A percentile compares a stretch with the other conserved stretches of the same genome.
phyloP scores from a whole-genome alignment of 2,113 vertebrate genomes.

The Orcinus orca region DNA sequence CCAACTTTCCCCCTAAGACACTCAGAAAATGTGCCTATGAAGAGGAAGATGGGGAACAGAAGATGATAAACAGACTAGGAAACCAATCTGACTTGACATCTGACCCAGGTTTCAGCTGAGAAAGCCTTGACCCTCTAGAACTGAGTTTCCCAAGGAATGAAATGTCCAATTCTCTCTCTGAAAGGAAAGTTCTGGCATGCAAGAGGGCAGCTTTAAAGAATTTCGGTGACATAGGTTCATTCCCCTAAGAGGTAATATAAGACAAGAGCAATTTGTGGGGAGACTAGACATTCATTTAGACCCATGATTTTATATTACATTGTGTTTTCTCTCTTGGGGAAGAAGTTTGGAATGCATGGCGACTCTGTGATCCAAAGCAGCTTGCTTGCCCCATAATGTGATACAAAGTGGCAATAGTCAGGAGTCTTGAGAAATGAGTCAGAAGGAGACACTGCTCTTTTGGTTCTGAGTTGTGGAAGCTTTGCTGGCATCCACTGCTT shows the following conservation, averaged over 20 bases:
- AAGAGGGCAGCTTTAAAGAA: not conserved
- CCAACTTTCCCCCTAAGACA: not conserved
- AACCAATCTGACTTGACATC: not conserved
- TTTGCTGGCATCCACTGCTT: not conserved
- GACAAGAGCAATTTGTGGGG: not conserved
- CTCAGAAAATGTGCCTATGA: not conserved
- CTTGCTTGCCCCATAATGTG: not conserved
- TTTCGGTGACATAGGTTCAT: not conserved
- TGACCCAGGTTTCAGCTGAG: not conserved
- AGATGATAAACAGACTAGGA: not conserved
- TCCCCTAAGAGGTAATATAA: not conserved
- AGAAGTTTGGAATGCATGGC: not conserved
- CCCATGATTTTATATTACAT: not conserved
- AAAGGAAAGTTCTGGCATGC: not conserved
- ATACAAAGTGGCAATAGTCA: not conserved
- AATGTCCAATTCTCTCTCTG: not conserved
- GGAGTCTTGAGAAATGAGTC: slow-evolving; percentile 59
- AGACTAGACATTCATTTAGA: not conserved
- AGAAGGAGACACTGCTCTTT: slow-evolving; percentile 53
- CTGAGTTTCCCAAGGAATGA: not conserved
- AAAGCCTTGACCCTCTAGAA: not conserved
- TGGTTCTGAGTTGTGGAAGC: not conserved
- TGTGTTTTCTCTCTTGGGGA: not conserved
- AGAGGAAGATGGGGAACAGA: not conserved
- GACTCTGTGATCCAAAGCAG: not conserved